Evolutionary conservation across 2,797 vertebrate species (phyloP).

Genomic region (Squalus acanthias): DNA sequence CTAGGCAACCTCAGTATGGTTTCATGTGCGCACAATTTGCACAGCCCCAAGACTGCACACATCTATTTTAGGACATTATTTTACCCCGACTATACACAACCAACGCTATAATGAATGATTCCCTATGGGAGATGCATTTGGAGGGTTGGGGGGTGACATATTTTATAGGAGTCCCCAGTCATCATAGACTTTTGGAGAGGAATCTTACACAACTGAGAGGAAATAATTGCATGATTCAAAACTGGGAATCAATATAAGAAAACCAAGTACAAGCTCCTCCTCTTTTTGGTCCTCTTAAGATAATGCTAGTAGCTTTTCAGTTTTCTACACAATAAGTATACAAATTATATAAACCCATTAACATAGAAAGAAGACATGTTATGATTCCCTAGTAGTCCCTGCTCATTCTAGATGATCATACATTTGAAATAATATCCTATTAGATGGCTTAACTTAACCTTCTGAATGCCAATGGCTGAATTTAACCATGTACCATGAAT

Average conservation of each 20-base stretch:
- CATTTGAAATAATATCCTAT: background rate
- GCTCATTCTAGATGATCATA: background rate
- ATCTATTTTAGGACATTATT: background rate
- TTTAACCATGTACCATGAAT: too few species aligned
- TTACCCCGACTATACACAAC: background rate
- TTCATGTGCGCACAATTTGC: background rate
- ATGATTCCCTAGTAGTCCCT: background rate
- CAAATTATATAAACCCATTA: background rate
- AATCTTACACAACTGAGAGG: background rate
- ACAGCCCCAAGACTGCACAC: background rate
- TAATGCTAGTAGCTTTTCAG: background rate
- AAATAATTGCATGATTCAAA: background rate
- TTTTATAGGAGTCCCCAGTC: background rate
- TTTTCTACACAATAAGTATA: background rate
- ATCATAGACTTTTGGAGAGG: background rate
- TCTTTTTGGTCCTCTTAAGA: background rate
- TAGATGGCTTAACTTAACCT: background rate
- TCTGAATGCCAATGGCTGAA: too few species aligned
- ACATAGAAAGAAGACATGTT: background rate
- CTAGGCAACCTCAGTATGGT: background rate
- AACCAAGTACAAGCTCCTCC: background rate
- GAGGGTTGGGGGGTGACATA: background rate
- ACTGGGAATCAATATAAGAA: background rate
- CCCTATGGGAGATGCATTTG: background rate
- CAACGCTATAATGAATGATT: background rate